Conservation (phyloP, 2,888 invertebrate species). For the Aethes cnicana region DNA sequence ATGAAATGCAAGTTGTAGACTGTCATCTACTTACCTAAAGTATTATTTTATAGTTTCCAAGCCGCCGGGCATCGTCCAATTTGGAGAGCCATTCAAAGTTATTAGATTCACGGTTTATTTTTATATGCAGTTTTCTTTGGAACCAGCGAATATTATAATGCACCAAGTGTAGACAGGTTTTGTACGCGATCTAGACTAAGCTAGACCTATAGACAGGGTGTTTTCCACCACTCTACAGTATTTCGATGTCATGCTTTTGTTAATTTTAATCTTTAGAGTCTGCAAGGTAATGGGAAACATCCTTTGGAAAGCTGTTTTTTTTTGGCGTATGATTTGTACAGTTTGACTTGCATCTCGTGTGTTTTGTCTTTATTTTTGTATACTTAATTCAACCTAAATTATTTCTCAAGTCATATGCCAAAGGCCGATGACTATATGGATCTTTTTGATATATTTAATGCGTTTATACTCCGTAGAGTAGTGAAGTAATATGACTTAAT, state of each 20-base stretch:
- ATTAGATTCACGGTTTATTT: slow-evolving; percentile 66
- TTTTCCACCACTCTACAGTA: too few relatives aligned
- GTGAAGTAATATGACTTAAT: slow-evolving; percentile 25
- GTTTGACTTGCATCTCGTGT: neutral
- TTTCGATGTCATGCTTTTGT: too few relatives aligned
- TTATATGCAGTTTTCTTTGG: slow-evolving; percentile 63
- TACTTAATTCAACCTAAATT: neutral
- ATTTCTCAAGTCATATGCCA: slow-evolving; percentile 49
- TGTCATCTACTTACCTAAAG: neutral
- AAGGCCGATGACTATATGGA: slow-evolving; percentile 55
- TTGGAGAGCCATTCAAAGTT: slow-evolving; percentile 50
- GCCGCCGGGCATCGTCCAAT: neutral
- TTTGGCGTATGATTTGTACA: slow-evolving; percentile 19
- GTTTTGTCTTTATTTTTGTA: too few relatives aligned
- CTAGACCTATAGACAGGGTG: slow-evolving; percentile 46
- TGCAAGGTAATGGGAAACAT: slow-evolving; percentile 46
- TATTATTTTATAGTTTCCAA: neutral
- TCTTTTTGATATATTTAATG: slow-evolving; percentile 78
- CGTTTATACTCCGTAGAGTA: slow-evolving; percentile 72
- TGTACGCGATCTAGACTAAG: slow-evolving; percentile 57
- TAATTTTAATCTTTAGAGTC: slow-evolving; percentile 25
- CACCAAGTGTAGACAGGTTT: slow-evolving; percentile 62
- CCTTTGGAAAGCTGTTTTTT: slow-evolving; percentile 39
- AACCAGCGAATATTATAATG: slow-evolving; percentile 47
- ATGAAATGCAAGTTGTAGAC: too few relatives aligned